phyloP scores from a whole-genome alignment of 2,888 invertebrate genomes.

The Apamea epomidion region DNA sequence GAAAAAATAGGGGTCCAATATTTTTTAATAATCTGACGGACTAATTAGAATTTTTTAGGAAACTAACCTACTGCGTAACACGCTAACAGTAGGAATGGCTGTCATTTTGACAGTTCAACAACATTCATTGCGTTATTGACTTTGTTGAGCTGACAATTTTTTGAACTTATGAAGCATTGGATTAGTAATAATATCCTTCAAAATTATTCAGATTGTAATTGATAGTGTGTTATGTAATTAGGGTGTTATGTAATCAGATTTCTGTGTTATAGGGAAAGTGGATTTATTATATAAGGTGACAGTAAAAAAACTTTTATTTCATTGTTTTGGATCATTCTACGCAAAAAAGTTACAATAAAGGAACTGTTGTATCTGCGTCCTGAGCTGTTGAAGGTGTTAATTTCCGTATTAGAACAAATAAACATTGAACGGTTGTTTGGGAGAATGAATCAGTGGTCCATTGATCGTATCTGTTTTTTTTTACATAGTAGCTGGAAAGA shows the following conservation, averaged over 20 bases:
- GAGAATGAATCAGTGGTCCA: too few relatives aligned
- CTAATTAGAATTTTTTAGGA: too few relatives aligned
- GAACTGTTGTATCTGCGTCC: not conserved
- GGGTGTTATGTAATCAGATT: slow-evolving; percentile 1
- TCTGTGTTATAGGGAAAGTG: not conserved
- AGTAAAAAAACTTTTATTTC: not conserved
- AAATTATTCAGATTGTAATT: not conserved
- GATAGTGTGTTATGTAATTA: not conserved
- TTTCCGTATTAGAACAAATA: slow-evolving; percentile 13
- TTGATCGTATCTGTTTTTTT: not conserved
- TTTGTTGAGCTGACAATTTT: not conserved
- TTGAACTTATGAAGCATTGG: not conserved
- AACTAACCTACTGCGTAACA: too few relatives aligned
- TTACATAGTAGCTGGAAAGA: too few relatives aligned
- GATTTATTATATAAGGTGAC: not conserved
- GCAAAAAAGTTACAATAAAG: not conserved
- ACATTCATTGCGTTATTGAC: not conserved
- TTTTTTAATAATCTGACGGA: too few relatives aligned
- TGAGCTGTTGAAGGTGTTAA: not conserved
- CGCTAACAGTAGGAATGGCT: not conserved
- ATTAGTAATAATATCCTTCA: not conserved
- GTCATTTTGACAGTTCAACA: not conserved
- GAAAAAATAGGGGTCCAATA: too few relatives aligned
- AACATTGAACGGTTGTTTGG: too few relatives aligned
- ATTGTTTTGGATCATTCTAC: not conserved